A percentile compares a stretch with the other conserved stretches of the same genome.
Evolutionary conservation across 2,888 invertebrate species (phyloP).

Genomic region (Chelonus formosanus): DNA sequence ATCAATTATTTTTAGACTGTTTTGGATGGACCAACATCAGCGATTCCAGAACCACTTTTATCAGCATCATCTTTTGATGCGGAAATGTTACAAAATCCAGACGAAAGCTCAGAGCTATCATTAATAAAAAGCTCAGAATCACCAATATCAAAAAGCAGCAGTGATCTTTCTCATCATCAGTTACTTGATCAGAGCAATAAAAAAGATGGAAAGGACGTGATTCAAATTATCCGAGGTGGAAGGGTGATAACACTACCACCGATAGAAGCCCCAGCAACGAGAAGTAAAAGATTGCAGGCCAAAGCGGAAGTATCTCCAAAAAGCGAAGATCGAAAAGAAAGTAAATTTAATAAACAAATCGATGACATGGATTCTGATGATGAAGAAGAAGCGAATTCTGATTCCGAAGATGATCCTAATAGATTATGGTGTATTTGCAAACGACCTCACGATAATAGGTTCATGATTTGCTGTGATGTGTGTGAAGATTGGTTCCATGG

Average conservation of each 20-base stretch:
- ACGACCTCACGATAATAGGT: slow-evolving; percentile 93
- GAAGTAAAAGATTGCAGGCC: slow-evolving; percentile 72
- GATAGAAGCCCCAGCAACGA: slow-evolving; percentile 83
- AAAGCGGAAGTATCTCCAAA: slow-evolving; percentile 46
- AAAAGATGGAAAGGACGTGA: slow-evolving; percentile 68
- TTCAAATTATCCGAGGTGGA: slow-evolving; percentile 80
- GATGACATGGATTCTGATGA: slow-evolving; percentile 65
- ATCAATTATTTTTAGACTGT: slow-evolving; percentile 44
- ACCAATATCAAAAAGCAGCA: slow-evolving; percentile 37
- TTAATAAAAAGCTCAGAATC: slow-evolving; percentile 23
- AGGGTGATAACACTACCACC: slow-evolving; percentile 82
- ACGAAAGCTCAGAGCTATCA: slow-evolving; percentile 15
- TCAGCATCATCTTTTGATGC: slow-evolving; percentile 38
- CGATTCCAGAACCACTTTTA: slow-evolving; percentile 45
- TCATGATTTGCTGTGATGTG: slow-evolving; percentile 97
- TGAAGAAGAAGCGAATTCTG: slow-evolving; percentile 69
- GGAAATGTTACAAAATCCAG: slow-evolving; percentile 18
- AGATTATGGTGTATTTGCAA: slow-evolving; percentile 95
- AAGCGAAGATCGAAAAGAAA: slow-evolving; percentile 43
- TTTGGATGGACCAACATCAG: slow-evolving; percentile 45
- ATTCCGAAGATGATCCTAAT: slow-evolving; percentile 93
- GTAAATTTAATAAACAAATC: slow-evolving; percentile 37
- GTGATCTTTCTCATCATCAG: slow-evolving; percentile 26
- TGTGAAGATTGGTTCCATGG: slow-evolving; percentile 99
- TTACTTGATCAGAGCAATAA: slow-evolving; percentile 47